These are phyloP conservation scores for Crocuta crocuta DNA, from an alignment of 2,113 vertebrate species.

Conservation along the genomic window DNA sequence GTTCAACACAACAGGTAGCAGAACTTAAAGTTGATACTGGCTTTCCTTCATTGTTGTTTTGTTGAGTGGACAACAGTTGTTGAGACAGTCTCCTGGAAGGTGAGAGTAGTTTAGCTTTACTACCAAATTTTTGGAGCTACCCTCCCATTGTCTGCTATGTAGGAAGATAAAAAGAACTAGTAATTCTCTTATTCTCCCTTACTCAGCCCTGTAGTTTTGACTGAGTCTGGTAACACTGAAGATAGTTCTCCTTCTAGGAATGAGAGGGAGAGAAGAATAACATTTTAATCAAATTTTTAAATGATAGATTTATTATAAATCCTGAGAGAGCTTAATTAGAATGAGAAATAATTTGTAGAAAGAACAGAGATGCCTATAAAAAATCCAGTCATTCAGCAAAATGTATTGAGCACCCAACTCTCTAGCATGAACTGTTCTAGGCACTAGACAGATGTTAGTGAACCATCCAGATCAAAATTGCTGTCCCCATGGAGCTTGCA, in stretches of 20 bases:
- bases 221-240: background rate
- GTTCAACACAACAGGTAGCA: background rate
- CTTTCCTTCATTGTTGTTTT: background rate
- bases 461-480: background rate
- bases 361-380: background rate
- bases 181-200: background rate
- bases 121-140: background rate
- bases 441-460: background rate
- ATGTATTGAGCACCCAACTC: background rate
- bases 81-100: background rate
- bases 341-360: background rate
- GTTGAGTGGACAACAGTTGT: background rate
- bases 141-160: background rate
- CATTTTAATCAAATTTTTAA: background rate
- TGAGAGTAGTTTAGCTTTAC: background rate
- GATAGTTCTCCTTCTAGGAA: background rate
- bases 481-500: background rate
- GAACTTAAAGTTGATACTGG: background rate
- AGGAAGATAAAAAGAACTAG: background rate
- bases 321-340: background rate
- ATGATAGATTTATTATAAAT: background rate
- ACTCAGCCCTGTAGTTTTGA: background rate
- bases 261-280: background rate
- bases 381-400: background rate
- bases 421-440: background rate